Evolutionary conservation across 2,888 invertebrate species (phyloP).

Genomic region (Phyllotreta striolata): DNA sequence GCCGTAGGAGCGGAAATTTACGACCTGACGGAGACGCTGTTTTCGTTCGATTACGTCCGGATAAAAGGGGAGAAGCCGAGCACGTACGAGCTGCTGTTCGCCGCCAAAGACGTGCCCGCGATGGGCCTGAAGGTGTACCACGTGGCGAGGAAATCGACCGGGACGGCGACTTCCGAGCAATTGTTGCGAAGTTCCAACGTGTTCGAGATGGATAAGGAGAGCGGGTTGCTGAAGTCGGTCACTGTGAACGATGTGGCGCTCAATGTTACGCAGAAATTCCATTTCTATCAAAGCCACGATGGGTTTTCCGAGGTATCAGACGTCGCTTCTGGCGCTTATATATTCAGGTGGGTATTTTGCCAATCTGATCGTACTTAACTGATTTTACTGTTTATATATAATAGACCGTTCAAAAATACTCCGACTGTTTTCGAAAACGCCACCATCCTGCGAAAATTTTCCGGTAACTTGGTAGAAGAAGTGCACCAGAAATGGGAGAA

Average conservation of each 20-base stretch:
- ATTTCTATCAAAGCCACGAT: conserved; percentile 73
- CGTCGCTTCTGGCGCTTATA: conserved; percentile 91
- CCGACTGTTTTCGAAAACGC: conserved; percentile 4
- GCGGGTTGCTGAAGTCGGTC: conserved; percentile 66
- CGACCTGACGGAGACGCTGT: conserved; percentile 41
- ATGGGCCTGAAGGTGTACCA: conserved; percentile 72
- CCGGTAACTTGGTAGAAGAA: conserved; percentile 61
- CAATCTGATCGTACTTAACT: not conserved
- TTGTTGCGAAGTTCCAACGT: conserved; percentile 16
- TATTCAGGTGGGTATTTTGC: conserved; percentile 64
- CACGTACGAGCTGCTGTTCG: conserved; percentile 73
- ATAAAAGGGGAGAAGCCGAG: conserved; percentile 33
- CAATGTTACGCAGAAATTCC: conserved; percentile 69
- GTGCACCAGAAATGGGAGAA: conserved; percentile 71
- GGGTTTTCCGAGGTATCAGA: conserved; percentile 72
- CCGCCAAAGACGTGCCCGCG: conserved; percentile 69
- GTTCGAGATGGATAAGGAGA: conserved; percentile 64
- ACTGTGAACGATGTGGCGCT: conserved; percentile 60
- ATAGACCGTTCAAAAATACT: not conserved
- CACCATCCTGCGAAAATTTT: conserved; percentile 9
- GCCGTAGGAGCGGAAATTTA: conserved; percentile 39
- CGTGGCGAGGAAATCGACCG: conserved; percentile 50
- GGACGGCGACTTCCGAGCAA: not conserved
- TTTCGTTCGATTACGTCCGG: conserved; percentile 36
- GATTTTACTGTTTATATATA: not conserved